Base-by-base conservation (phyloP, 2,888 invertebrate species). In the Orchestes rusci region DNA sequence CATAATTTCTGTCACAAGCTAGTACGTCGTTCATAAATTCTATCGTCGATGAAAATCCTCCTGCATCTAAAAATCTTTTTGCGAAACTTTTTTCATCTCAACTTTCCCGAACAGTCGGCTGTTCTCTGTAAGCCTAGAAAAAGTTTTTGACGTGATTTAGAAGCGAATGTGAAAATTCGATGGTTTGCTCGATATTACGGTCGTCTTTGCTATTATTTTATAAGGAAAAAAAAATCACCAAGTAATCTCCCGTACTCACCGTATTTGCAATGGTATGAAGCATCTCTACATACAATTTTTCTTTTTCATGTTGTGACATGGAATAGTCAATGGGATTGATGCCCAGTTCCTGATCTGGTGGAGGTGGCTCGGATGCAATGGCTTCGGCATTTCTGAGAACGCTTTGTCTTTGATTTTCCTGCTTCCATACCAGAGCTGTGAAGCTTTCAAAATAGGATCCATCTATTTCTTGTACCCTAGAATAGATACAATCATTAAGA, bases 201-300 rank as follows among this genome's bases (percentile, higher is more conserved):
- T n/a, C n/a, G n/a, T n/a, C n/a, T n/a, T n/a, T n/a, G n/a, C n/a
- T n/a, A n/a, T n/a, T n/a, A n/a, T n/a, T n/a, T n/a, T n/a, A n/a
- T n/a, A n/a, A n/a, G n/a, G n/a, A n/a, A n/a, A n/a, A n/a, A n/a
- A n/a, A n/a, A n/a, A n/a, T n/a, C n/a, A n/a, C n/a, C n/a, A n/a
- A n/a, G n/a, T n/a, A n/a, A n/a, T n/a, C n/a, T n/a, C n/a, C n/a
- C n/a, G n/a, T n/a, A 39, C 84, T 82, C 51, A 86, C 90, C 59
- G 94, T 89, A 69, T 97, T 94, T 53, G 91, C 87, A 57, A 97
- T 92, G 53, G 95, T 96, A 70, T 95, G 95, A 57, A 96, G 73
- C 51, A 95, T 93, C 72, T 96, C 89, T 44, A 87, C 77, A 66
- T 91, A 91, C 48, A 90, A 72, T 59, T 82, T 79, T 63, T 90